Evolutionary conservation across 2,888 invertebrate species (phyloP).

Genomic region (Toxonevra muliebris): DNA sequence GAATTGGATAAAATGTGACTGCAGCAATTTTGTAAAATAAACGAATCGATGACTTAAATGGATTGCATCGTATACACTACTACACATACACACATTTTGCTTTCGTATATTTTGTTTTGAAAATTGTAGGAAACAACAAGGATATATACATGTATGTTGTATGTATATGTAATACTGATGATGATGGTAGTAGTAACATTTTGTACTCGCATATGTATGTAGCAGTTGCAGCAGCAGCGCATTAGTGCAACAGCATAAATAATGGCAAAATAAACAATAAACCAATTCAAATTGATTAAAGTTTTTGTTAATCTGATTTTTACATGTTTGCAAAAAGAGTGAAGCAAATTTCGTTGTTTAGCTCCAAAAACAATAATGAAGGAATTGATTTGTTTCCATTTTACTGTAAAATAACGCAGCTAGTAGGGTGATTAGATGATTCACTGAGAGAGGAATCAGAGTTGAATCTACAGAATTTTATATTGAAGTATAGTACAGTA

Average conservation of each 20-base stretch:
- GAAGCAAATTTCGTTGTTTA: too few species aligned
- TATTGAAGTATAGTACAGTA: too few species aligned
- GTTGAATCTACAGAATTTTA: too few species aligned
- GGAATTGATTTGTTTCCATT: too few species aligned
- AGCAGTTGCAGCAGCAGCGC: not conserved
- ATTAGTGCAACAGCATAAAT: slow-evolving; percentile 18
- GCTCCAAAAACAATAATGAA: too few species aligned
- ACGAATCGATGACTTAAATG: slow-evolving; percentile 31
- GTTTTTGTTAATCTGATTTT: not conserved
- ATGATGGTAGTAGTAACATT: too few species aligned
- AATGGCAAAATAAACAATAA: slow-evolving; percentile 13
- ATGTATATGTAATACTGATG: not conserved
- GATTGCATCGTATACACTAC: slow-evolving; percentile 20
- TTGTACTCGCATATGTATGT: too few species aligned
- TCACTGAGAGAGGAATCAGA: too few species aligned
- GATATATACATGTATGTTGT: slow-evolving; percentile 16
- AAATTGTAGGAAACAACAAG: slow-evolving; percentile 5
- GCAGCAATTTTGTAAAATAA: slow-evolving; percentile 35
- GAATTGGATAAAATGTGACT: slow-evolving; percentile 20
- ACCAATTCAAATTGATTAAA: slow-evolving; percentile 18
- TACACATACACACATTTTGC: not conserved
- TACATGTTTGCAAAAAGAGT: not conserved
- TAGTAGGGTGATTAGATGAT: too few species aligned
- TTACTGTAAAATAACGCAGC: too few species aligned
- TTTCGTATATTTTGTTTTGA: not conserved